Conservation (phyloP, 2,113 vertebrate species). For the Engystomops pustulosus region DNA sequence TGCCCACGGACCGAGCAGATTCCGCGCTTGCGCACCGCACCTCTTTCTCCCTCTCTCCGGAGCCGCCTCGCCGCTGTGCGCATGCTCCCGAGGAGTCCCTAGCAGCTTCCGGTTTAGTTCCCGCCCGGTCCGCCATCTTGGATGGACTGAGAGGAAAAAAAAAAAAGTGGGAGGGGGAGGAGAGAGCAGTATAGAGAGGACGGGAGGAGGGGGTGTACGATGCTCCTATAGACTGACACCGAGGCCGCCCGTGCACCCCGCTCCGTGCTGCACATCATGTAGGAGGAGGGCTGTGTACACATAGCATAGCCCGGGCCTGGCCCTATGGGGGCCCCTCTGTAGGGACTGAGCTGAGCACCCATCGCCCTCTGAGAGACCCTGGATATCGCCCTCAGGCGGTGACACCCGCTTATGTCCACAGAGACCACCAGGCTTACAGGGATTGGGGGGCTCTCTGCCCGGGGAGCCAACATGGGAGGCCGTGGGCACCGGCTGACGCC, state of each 20-base stretch:
- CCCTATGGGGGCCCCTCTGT: neutral
- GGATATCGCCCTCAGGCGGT: neutral
- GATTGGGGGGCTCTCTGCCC: neutral
- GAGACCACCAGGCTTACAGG: neutral
- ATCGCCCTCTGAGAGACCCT: neutral
- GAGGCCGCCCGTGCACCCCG: slow-evolving; percentile 22
- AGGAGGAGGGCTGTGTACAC: neutral
- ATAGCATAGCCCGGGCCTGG: neutral
- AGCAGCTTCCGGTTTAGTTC: slow-evolving; percentile 49
- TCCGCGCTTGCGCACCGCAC: neutral
- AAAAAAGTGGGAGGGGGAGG: neutral
- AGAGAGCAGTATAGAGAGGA: slow-evolving; percentile 20
- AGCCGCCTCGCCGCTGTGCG: slow-evolving; percentile 20
- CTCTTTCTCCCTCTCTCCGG: neutral
- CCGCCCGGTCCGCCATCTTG: slow-evolving; percentile 54
- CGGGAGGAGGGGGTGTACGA: slow-evolving; percentile 32
- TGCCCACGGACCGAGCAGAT: neutral
- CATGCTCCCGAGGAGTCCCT: neutral
- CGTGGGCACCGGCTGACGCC: slow-evolving; percentile 5
- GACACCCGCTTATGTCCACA: slow-evolving; percentile 21
- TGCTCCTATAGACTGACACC: slow-evolving; percentile 51
- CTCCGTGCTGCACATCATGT: neutral
- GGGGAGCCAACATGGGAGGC: slow-evolving; percentile 51
- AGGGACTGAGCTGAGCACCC: neutral
- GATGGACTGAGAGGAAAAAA: slow-evolving; percentile 46